Base-by-base conservation (phyloP, 2,888 invertebrate species). In the Cheilosia soror region DNA sequence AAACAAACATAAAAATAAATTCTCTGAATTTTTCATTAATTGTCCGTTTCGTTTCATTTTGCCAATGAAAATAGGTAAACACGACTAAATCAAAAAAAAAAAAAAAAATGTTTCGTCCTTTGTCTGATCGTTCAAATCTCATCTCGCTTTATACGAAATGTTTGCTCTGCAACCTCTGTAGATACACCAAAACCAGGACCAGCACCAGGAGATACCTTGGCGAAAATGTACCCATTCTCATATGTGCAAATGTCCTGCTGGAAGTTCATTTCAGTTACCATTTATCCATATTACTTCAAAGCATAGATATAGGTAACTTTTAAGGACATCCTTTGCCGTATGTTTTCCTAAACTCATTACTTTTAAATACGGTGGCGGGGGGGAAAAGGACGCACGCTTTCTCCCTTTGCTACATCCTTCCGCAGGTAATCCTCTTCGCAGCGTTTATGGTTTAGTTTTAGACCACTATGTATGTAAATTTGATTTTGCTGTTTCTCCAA, bases 391-490 rank as follows among this genome's bases (percentile, higher is more conserved):
- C 11, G 9, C 20, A 20, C n/a, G 11, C 29, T 31, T 13, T 37
- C 44, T 29, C 25, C n/a, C n/a, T 47, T n/a, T 73, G 11, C 15
- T 7, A 29, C 58, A 65, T 71, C 42, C 47, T 60, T 37, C 13
- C 1, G 27, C 55, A 40, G 47, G 60, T 51, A 37, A 53, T 57
- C 47, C 57, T 57, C 31, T 66, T 68, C 40, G 60, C 55, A 77
- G 44, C 77, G 44, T 66, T 73, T 73, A 83, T 72, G 62, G 72
- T 44, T 49, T 27, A 51, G 13, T 51, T 83, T 68, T 47, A 40
- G 65, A 69, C 80, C 72, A 83, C 78, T 78, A 40, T 82, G 55
- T 78, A 78, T 83, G 82, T 72, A 62, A 65, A 83, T 83, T 78
- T 83, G 47, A 83, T 78, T 78, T 83, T 53, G 68, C 69, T 25